phyloP scores from a whole-genome alignment of 2,797 vertebrate species.

The Chanos chanos region DNA sequence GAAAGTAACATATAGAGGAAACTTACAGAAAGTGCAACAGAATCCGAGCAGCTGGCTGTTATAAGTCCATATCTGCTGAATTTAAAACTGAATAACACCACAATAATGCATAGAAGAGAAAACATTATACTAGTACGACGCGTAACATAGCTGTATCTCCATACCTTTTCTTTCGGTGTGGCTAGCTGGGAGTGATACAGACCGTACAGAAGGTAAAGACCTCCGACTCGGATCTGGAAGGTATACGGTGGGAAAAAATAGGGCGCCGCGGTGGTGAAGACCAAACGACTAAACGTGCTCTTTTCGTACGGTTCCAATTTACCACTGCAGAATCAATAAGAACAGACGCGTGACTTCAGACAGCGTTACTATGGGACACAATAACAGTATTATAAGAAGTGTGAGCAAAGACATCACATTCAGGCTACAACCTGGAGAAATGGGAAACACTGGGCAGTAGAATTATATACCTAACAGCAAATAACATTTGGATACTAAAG shows the following conservation, averaged over 20 bases:
- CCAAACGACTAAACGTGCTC: slow-evolving; percentile 73
- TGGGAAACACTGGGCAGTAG: no score
- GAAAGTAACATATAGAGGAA: neutral
- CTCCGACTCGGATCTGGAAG: slow-evolving; percentile 93
- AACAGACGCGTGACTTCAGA: neutral
- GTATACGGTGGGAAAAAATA: slow-evolving; percentile 85
- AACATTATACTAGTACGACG: neutral
- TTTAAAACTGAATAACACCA: neutral
- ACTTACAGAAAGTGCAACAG: neutral
- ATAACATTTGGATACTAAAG: no score
- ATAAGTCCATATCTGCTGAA: no score
- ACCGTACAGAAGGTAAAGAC: slow-evolving; percentile 86
- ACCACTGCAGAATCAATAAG: slow-evolving; percentile 70
- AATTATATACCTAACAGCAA: no score
- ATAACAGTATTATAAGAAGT: neutral
- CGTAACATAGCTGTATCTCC: neutral
- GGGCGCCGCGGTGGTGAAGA: slow-evolving; percentile 66
- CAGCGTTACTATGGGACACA: neutral
- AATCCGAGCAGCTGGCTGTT: neutral
- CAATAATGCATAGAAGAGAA: neutral
- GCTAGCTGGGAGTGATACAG: slow-evolving; percentile 78
- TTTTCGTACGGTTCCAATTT: slow-evolving; percentile 63
- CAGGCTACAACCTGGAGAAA: no score
- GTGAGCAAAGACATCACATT: no score
- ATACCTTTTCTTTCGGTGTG: slow-evolving; percentile 83